Evolutionary conservation across 2,888 invertebrate species (phyloP).

Genomic region (Germaria angustata): DNA sequence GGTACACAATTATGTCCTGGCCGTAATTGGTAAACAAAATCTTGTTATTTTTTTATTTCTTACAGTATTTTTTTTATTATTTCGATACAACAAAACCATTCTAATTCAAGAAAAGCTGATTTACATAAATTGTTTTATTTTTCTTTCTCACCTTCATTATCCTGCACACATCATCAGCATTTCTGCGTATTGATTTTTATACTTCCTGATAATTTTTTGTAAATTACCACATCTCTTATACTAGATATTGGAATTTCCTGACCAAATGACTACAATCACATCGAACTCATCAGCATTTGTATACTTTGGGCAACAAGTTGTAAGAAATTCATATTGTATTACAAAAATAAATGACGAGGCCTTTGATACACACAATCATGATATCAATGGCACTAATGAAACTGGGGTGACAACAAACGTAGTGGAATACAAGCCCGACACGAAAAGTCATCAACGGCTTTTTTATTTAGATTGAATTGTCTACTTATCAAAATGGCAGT

Average conservation of each 20-base stretch:
- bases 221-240: conserved; percentile 42
- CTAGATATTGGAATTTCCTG: conserved; percentile 20
- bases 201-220: conserved; percentile 30
- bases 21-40: too few species aligned
- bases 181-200: background rate
- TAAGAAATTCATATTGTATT: too few species aligned
- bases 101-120: too few species aligned
- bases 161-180: conserved; percentile 16
- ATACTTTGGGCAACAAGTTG: conserved; percentile 51
- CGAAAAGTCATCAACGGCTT: conserved; percentile 34
- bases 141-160: background rate
- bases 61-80: too few species aligned
- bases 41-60: too few species aligned
- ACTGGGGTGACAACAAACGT: background rate
- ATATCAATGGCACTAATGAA: background rate
- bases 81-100: too few species aligned
- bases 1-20: too few species aligned
- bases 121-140: background rate
- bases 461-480: conserved; percentile 14
- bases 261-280: background rate
- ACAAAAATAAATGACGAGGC: background rate
- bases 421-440: conserved; percentile 5
- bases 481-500: background rate
- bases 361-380: background rate
- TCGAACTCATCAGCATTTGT: conserved; percentile 21